Evolutionary conservation across 1,140 invertebrate species (phyloP), one percentile per base, ranked within the genome.

Genomic region (Orussus abietinus): DNA sequence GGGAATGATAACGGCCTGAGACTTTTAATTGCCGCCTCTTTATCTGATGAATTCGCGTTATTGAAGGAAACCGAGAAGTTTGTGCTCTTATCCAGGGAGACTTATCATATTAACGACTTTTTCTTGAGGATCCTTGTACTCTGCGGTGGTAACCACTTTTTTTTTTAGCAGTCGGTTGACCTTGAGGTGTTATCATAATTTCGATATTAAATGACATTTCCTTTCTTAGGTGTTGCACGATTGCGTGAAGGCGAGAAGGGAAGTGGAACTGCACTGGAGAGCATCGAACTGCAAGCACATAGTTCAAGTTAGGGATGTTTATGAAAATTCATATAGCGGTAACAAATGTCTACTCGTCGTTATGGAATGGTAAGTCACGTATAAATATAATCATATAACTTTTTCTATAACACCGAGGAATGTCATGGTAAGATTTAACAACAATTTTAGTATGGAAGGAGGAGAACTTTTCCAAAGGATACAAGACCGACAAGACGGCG

Each of bases 401-500:
- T 14, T 9, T 18, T 11, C 2, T n/a, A n/a, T n/a, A n/a, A n/a
- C n/a, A n/a, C n/a, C n/a, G n/a, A n/a, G n/a, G n/a, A n/a, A n/a
- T n/a, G 18, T 19, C 19, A 4, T 33, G 7, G 9, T 4, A 14
- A 7, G 17, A 13, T 32, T 13, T 2, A 19, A 25, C 18, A 7
- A 15, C n/a, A 14, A 10, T 21, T 15, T 40, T 50, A 90, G 89
- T 64, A 96, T 98, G 92, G 91, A 95, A 66, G 95, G 95, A 28
- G 95, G 95, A 3, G 95, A 98, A 68, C 74, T 98, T 19, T 96
- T 98, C 71, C 90, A 92, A 63, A 81, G 93, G 63, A 99, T 99
- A 69, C 93, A 98, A 76, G 90, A 96, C 38, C 81, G 90, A 59
- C 84, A 88, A 44, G 91, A 96, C 55, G 85, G 87, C 29, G 89